phyloP scores from a whole-genome alignment of 2,797 vertebrate genomes.

The Anomalospiza imberbis region DNA sequence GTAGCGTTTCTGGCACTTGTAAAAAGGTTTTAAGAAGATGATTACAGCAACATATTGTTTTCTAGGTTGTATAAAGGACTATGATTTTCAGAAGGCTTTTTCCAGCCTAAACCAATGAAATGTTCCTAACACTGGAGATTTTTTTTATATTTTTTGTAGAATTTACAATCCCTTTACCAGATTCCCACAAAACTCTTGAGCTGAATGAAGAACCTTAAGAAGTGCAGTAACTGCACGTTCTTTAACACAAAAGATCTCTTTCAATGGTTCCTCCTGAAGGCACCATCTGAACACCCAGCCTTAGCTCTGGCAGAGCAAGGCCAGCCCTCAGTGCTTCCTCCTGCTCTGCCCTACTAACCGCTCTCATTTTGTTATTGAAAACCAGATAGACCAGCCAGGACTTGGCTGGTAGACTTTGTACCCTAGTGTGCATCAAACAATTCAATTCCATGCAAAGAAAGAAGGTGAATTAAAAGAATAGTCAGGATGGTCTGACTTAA shows the following conservation, averaged over 20 bases:
- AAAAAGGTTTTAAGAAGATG: not conserved
- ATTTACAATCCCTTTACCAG: slow-evolving; percentile 1
- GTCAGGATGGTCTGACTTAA: not conserved
- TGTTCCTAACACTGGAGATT: not conserved
- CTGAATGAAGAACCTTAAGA: not conserved
- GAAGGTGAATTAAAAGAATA: not conserved
- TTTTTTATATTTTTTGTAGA: not conserved
- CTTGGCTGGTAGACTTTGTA: not conserved
- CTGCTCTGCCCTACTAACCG: not conserved
- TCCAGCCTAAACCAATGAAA: not conserved
- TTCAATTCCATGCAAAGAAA: not conserved
- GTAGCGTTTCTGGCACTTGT: slow-evolving; percentile 15
- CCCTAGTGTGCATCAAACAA: not conserved
- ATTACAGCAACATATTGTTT: not conserved
- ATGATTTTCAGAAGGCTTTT: not conserved
- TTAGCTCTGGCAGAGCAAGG: not conserved
- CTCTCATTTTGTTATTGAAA: not conserved
- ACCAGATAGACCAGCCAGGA: not conserved
- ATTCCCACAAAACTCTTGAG: not conserved
- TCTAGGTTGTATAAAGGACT: not conserved
- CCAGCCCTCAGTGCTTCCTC: not conserved
- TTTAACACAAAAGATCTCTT: not conserved
- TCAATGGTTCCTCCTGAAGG: not conserved
- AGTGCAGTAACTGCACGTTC: not conserved
- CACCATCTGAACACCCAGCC: not conserved